A percentile compares a stretch with the other conserved stretches of the same genome.
phyloP scores from a whole-genome alignment of 37 sponge, comb jelly and placozoan species.

The Aphrocallistes beatrix region DNA sequence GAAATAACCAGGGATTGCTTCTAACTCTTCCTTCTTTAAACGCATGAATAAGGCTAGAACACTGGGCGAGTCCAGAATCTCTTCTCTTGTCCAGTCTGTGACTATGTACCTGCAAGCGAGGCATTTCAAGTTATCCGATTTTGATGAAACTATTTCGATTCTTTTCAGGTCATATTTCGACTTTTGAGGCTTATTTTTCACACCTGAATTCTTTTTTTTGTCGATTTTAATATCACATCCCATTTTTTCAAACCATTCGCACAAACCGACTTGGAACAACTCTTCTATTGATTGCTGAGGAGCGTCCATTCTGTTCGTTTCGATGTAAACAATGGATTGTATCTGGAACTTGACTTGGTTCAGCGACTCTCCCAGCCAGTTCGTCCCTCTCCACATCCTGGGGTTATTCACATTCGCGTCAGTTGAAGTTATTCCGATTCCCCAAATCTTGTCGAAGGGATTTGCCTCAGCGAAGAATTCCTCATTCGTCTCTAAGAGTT shows the following conservation, averaged over 20 bases:
- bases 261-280: not conserved
- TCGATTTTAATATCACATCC: not conserved
- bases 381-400: slow-evolving; percentile 56
- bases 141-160: too few relatives aligned
- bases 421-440: slow-evolving; percentile 47
- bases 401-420: slow-evolving; percentile 34
- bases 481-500: slow-evolving; percentile 36
- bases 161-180: too few relatives aligned
- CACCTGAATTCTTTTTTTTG: too few relatives aligned
- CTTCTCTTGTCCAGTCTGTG: not conserved
- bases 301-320: not conserved
- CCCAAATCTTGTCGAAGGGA: slow-evolving; percentile 62
- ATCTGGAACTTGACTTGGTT: slow-evolving; percentile 58
- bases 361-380: slow-evolving; percentile 53
- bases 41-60: not conserved
- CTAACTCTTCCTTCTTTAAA: not conserved
- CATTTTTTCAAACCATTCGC: slow-evolving; percentile 7
- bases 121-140: not conserved
- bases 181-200: too few relatives aligned
- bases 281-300: not conserved
- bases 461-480: slow-evolving; percentile 68
- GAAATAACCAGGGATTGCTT: not conserved
- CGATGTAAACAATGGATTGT: not conserved
- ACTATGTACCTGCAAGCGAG: not conserved
- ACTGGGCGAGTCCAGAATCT: not conserved